Percentiles rank a stretch among this genome's conserved stretches.
phyloP scores from a whole-genome alignment of 2,888 invertebrate species.

The Podabrus alpinus region DNA sequence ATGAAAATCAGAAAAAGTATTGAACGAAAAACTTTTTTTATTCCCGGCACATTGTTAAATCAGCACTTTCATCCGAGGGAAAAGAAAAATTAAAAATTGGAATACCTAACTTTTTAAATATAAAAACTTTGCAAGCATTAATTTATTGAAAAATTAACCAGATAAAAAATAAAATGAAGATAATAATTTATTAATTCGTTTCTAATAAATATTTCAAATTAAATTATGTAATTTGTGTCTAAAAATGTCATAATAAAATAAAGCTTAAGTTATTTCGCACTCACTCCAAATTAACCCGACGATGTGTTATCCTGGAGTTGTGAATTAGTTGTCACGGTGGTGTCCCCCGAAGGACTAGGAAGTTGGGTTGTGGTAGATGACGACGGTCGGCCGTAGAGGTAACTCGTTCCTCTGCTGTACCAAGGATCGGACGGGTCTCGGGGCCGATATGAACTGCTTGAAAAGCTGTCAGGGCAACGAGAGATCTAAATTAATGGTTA shows the following conservation, averaged over 20 bases:
- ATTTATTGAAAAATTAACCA: background rate
- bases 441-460: slow-evolving; percentile 37
- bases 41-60: background rate
- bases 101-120: background rate
- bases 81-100: background rate
- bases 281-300: slow-evolving; percentile 19
- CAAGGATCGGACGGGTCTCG: slow-evolving; percentile 46
- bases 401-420: slow-evolving; percentile 57
- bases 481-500: slow-evolving; percentile 15
- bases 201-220: too few species aligned
- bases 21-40: background rate
- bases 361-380: slow-evolving; percentile 53
- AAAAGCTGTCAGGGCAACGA: slow-evolving; percentile 24
- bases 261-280: slow-evolving; percentile 1
- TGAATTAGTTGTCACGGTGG: slow-evolving; percentile 53
- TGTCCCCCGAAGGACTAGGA: slow-evolving; percentile 43
- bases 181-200: background rate
- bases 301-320: slow-evolving; percentile 39
- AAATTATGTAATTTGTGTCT: background rate
- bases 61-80: background rate
- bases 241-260: background rate
- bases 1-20: background rate
- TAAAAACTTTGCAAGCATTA: background rate
- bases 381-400: slow-evolving; percentile 61
- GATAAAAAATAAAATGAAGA: background rate